phyloP scores from a whole-genome alignment of 2,797 vertebrate species.

The Propithecus perrieri region DNA sequence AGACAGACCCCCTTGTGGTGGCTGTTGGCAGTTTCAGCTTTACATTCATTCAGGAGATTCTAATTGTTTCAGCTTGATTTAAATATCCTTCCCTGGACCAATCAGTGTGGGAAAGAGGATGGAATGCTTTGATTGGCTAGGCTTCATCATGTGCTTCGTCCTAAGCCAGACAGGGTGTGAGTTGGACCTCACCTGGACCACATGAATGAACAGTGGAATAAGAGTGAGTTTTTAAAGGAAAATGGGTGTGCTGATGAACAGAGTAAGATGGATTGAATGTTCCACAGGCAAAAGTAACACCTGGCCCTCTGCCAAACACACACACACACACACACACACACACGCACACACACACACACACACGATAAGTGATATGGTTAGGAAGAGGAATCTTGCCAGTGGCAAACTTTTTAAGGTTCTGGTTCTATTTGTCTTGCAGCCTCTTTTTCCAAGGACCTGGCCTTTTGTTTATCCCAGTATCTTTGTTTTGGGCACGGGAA shows the following conservation, averaged over 20 bases:
- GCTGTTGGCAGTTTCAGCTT: neutral
- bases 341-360: neutral
- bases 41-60: neutral
- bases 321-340: fast-evolving
- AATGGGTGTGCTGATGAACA: neutral
- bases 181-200: neutral
- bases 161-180: neutral
- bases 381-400: neutral
- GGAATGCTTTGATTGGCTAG: neutral
- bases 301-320: neutral
- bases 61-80: neutral
- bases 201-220: neutral
- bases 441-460: neutral
- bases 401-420: neutral
- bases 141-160: neutral
- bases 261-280: neutral
- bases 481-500: neutral
- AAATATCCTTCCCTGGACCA: neutral
- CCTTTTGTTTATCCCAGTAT: neutral
- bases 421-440: neutral
- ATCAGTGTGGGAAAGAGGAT: neutral
- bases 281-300: neutral
- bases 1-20: neutral
- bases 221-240: neutral
- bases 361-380: too few species aligned